These are phyloP conservation scores for Gobiocypris rarus DNA, from an alignment of 2,113 vertebrate genomes.

Conservation along the genomic window DNA sequence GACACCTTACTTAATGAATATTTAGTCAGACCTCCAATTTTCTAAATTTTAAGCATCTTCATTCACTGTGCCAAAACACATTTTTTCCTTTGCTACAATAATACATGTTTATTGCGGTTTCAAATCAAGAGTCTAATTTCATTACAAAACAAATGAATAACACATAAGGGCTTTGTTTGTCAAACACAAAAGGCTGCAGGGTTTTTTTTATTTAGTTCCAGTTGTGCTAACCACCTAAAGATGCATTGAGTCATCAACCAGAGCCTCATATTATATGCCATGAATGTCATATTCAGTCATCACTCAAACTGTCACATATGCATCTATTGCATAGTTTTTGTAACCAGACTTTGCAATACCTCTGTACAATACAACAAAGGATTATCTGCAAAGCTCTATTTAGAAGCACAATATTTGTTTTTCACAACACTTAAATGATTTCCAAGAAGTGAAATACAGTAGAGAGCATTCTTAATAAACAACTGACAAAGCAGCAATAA, in stretches of 20 bases:
- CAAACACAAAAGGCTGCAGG: background rate
- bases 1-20: background rate
- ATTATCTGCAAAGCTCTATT: background rate
- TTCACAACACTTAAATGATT: background rate
- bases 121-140: background rate
- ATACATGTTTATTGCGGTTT: background rate
- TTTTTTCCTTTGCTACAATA: background rate
- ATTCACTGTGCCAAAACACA: too few species aligned
- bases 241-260: background rate
- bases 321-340: slow-evolving; percentile 2
- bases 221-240: background rate
- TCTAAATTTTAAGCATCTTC: background rate
- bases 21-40: background rate
- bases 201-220: background rate
- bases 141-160: background rate
- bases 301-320: background rate
- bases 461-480: background rate
- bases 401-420: background rate
- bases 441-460: background rate
- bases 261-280: background rate
- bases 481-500: background rate
- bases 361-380: background rate
- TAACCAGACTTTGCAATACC: background rate
- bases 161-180: background rate
- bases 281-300: slow-evolving; percentile 9